Base-by-base conservation (phyloP, 2,113 vertebrate species). In the Pachycephala philippinensis region DNA sequence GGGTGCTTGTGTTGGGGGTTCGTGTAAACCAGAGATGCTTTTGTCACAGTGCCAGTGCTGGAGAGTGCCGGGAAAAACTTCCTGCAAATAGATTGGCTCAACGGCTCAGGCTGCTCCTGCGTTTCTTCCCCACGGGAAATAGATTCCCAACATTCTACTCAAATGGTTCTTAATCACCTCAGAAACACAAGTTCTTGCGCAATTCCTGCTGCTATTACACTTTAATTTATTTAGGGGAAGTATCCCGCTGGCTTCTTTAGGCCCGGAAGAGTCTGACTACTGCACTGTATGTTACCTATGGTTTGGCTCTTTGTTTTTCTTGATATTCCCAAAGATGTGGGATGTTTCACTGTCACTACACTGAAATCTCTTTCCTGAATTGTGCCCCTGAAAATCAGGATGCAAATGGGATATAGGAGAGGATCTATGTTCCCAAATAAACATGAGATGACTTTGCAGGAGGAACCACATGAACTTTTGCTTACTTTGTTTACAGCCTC, bases 131-230 rank as follows among this genome's bases (percentile, higher is more conserved):
- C 69, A 35, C 44, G 79, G 91, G 91, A 87, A 92, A 56, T 50
- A 81, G 89, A 78, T 94, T 91, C 69, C 87, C 61, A 81, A 94
- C 89, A 40, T 95, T 91, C 84, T 87, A 6, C 81, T 89, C 60
- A 54, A 77, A 68, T 87, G 77, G 57, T 87, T 87, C 76, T 91
- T 92, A 94, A 92, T 94, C 84, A 70, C 93, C 80, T 95, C 84
- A 94, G 80, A 94, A 95, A 94, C 5, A 0, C 60, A 39, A 54
- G 33, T 60, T 81, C 80, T 78, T 75, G 47, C 3, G 3, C 75
- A 86, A 50, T 90, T 89, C 68, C 45, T 91, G 30, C 76, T 66
- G 50, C 72, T 89, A 2, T 80, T 89, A 31, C 33, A 6, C 52
- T 84, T n/a, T 16, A 63, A 79, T 72, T 92, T 89, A 26, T 93